A percentile compares a stretch with the other conserved stretches of the same genome.
phyloP scores from a whole-genome alignment of 2,797 vertebrate genomes.

The Sebastes hopkinsi region DNA sequence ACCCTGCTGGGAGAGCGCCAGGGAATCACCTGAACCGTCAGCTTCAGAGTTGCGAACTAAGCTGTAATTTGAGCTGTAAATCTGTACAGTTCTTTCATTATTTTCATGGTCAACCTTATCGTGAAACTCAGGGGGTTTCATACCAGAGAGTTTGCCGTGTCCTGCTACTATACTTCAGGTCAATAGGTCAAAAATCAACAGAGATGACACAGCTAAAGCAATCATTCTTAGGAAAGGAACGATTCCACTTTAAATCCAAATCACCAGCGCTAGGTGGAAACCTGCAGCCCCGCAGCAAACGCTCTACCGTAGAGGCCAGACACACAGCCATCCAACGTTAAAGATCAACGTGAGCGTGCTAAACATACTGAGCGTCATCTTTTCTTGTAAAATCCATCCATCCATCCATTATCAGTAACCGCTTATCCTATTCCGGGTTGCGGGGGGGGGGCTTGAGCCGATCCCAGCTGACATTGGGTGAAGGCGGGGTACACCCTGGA shows the following conservation, averaged over 20 bases:
- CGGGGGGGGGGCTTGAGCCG: too few relatives aligned
- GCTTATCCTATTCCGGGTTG: too few relatives aligned
- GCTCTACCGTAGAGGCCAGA: too few relatives aligned
- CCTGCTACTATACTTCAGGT: conserved; percentile 21
- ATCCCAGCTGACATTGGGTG: too few relatives aligned
- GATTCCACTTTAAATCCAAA: not conserved
- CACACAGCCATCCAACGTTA: rapidly evolving
- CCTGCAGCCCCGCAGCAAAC: too few relatives aligned
- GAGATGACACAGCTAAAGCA: not conserved
- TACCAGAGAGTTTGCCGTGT: not conserved
- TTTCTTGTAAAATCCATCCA: too few relatives aligned
- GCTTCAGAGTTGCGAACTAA: not conserved
- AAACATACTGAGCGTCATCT: too few relatives aligned
- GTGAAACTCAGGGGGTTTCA: not conserved
- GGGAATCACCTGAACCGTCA: conserved; percentile 22
- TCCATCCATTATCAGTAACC: too few relatives aligned
- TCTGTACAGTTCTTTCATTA: not conserved
- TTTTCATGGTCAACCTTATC: conserved; percentile 8
- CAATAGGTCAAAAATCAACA: not conserved
- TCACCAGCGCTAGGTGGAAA: too few relatives aligned
- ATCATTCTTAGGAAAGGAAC: not conserved
- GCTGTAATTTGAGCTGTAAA: conserved; percentile 16
- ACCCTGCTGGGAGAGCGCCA: not conserved
- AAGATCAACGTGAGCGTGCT: too few relatives aligned
- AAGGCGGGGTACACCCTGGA: too few relatives aligned